phyloP scores from a whole-genome alignment of 2,113 vertebrate genomes.

The Sciurus niger region DNA sequence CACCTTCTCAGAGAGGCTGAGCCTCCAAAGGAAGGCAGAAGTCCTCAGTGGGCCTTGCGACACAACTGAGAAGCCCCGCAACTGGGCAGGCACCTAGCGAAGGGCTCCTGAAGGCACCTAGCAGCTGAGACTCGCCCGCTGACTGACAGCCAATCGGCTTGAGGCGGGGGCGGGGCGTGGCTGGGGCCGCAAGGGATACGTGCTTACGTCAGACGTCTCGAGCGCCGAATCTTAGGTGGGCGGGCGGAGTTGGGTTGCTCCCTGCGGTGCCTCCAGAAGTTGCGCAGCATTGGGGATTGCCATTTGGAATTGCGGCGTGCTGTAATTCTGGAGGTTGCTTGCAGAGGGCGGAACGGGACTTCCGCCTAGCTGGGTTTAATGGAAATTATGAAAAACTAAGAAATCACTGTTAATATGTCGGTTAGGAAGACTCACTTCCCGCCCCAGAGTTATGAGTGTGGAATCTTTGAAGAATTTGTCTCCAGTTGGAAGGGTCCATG shows the following conservation, averaged over 20 bases:
- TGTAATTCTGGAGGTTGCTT: neutral
- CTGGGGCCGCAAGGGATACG: neutral
- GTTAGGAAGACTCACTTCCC: neutral
- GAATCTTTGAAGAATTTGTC: neutral
- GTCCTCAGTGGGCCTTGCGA: accelerated
- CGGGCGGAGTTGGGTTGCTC: neutral
- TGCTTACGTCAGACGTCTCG: neutral
- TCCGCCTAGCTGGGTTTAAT: neutral
- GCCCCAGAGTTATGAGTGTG: neutral
- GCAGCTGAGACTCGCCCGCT: too few species aligned
- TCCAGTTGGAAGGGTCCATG: too few species aligned
- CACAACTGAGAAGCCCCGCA: accelerated
- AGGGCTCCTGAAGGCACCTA: too few species aligned
- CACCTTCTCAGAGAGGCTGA: neutral
- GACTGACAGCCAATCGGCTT: neutral
- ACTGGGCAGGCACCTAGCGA: accelerated
- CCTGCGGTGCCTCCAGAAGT: accelerated
- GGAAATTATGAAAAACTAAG: neutral
- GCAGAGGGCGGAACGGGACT: neutral
- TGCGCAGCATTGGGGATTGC: accelerated
- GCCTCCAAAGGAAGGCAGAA: too few species aligned
- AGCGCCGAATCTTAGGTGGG: accelerated
- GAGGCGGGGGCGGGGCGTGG: neutral
- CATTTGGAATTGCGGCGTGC: accelerated
- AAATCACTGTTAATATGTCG: neutral